Conservation (phyloP, 2,797 vertebrate species). For the Acridotheres tristis region DNA sequence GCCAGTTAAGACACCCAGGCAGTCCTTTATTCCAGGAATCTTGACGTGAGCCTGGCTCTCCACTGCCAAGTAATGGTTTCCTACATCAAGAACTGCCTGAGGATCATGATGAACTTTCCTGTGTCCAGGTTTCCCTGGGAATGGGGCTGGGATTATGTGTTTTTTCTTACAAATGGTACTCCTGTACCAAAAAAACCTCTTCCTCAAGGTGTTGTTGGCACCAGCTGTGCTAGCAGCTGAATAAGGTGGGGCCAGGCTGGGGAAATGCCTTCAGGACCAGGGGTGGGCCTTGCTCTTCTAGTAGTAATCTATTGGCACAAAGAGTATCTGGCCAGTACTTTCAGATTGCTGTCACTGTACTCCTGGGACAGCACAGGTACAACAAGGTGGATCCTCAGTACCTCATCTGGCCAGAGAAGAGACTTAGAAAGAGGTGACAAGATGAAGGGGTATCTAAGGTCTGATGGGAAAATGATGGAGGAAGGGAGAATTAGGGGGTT, state of each 20-base stretch:
- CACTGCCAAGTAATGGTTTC: not conserved
- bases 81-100: not conserved
- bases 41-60: not conserved
- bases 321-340: not conserved
- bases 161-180: not conserved
- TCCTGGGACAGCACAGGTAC: not conserved
- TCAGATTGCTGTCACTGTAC: not conserved
- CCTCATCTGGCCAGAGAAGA: not conserved
- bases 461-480: not conserved
- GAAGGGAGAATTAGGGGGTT: not conserved
- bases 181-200: not conserved
- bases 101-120: not conserved
- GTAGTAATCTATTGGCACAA: not conserved
- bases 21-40: not conserved
- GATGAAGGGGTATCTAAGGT: not conserved
- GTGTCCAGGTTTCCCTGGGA: not conserved
- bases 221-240: not conserved
- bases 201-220: not conserved
- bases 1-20: not conserved
- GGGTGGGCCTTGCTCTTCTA: not conserved
- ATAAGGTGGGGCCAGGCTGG: not conserved
- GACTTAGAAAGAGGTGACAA: not conserved
- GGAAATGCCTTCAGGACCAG: not conserved
- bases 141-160: rapidly evolving
- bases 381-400: not conserved